Conservation (phyloP, 2,888 invertebrate genomes). For the Drepana falcataria region DNA sequence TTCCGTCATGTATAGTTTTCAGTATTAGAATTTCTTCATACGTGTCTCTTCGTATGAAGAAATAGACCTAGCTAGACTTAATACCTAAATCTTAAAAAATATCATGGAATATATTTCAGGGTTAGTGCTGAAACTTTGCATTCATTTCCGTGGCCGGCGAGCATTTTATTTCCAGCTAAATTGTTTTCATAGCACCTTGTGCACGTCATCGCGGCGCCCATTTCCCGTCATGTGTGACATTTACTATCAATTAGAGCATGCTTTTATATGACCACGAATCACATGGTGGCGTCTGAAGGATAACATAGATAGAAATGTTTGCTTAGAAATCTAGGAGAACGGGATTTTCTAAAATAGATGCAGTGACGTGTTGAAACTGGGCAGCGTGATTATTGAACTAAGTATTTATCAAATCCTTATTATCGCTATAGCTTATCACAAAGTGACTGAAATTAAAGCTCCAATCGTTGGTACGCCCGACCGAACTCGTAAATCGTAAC, state of each 20-base stretch:
- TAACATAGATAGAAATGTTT: neutral
- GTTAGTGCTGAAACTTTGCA: neutral
- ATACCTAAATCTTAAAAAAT: neutral
- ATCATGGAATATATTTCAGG: neutral
- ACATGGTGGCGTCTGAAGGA: neutral
- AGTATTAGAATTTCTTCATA: too few relatives aligned
- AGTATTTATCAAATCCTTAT: neutral
- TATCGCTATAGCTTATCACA: slow-evolving; percentile 42
- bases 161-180: neutral
- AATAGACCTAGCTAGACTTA: too few relatives aligned
- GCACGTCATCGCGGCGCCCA: slow-evolving; percentile 1
- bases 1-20: too few relatives aligned
- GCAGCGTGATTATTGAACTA: neutral
- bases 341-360: neutral
- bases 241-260: slow-evolving; percentile 2
- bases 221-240: slow-evolving; percentile 1
- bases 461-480: slow-evolving; percentile 58
- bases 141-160: neutral
- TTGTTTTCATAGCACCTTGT: slow-evolving; percentile 1
- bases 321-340: slow-evolving; percentile 1
- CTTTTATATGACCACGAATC: slow-evolving; percentile 1
- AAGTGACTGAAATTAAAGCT: slow-evolving; percentile 59
- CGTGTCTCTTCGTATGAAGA: too few relatives aligned
- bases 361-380: too few relatives aligned
- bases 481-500: slow-evolving; percentile 71